A percentile compares a stretch with the other conserved stretches of the same genome.
Conservation (phyloP, 1,140 invertebrate genomes). For the Periplaneta americana region DNA sequence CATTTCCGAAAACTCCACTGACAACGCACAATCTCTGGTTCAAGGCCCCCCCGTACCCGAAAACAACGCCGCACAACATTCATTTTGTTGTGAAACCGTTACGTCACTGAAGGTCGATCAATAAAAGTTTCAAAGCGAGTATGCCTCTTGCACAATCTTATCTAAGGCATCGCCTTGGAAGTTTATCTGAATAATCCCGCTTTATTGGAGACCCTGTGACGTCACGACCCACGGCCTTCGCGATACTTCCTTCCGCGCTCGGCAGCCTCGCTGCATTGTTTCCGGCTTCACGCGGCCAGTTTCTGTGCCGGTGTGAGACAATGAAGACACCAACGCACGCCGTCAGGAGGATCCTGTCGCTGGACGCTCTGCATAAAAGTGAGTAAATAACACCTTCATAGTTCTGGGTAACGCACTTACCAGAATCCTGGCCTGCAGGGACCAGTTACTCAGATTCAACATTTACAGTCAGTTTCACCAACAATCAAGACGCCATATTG, state of each 20-base stretch:
- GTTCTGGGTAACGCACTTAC: too few relatives aligned
- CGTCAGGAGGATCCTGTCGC: not conserved
- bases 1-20: too few relatives aligned
- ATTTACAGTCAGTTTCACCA: too few relatives aligned
- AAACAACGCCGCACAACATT: too few relatives aligned
- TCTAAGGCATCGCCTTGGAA: not conserved
- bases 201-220: not conserved
- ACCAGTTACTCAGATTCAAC: too few relatives aligned
- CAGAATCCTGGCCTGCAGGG: too few relatives aligned
- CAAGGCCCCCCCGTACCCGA: too few relatives aligned
- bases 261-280: not conserved
- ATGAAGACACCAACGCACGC: not conserved
- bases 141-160: not conserved
- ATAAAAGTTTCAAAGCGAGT: not conserved
- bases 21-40: too few relatives aligned
- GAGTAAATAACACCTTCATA: too few relatives aligned
- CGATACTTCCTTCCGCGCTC: not conserved
- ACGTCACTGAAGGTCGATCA: not conserved
- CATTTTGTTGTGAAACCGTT: not conserved
- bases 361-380: not conserved
- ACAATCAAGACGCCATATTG: too few relatives aligned
- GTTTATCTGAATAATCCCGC: not conserved
- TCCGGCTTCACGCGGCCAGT: not conserved
- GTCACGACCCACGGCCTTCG: not conserved
- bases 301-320: not conserved